Conservation (phyloP, 2,797 vertebrate genomes). For the Orestias chungarensis region DNA sequence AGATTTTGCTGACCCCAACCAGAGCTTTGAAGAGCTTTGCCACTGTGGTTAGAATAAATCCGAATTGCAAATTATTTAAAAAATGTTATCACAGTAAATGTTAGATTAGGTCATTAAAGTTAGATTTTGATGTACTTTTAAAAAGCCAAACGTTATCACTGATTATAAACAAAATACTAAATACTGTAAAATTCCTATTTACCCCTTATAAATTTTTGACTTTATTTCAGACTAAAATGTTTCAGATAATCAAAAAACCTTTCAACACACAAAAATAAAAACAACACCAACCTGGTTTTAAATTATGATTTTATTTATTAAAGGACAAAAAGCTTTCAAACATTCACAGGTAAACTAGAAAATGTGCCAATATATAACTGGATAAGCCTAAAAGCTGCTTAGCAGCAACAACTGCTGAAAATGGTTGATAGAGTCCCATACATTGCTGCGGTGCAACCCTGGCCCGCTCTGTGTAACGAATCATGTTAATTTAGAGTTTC, state of each 20-base stretch:
- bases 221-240: neutral
- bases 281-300: neutral
- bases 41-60: neutral
- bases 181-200: neutral
- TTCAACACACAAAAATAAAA: neutral
- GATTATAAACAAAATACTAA: neutral
- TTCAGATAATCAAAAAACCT: neutral
- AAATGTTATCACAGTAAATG: too few relatives aligned
- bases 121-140: neutral
- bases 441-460: neutral
- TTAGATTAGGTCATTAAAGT: too few relatives aligned
- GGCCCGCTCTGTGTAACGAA: neutral
- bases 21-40: neutral
- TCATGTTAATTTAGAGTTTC: neutral
- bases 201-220: neutral
- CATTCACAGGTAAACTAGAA: neutral
- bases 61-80: neutral
- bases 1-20: conserved; percentile 20
- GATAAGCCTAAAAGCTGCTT: too few relatives aligned
- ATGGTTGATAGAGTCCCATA: neutral
- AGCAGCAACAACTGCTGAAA: neutral
- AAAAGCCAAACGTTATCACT: neutral
- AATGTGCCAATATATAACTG: neutral
- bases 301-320: too few relatives aligned
- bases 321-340: neutral